phyloP scores from a whole-genome alignment of 2,888 invertebrate genomes.

The Herminia tarsipennalis region DNA sequence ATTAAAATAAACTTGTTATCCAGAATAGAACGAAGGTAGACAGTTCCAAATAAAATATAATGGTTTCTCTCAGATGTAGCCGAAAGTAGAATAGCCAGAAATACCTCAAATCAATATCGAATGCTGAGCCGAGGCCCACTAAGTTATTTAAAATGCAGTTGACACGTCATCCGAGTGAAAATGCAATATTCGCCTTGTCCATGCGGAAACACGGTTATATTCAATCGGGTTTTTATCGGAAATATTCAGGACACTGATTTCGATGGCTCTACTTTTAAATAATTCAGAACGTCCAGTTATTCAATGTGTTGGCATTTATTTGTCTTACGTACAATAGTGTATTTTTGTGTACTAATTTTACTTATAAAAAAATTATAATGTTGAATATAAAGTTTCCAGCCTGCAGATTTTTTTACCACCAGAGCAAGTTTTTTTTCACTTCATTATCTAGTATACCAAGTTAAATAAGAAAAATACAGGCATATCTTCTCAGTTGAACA shows the following conservation, averaged over 20 bases:
- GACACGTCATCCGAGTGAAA: conserved; percentile 78
- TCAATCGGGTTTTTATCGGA: conserved; percentile 60
- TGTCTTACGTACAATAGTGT: conserved; percentile 5
- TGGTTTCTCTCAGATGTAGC: conserved; percentile 19
- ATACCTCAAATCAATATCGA: conserved; percentile 72
- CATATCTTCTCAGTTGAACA: too few relatives aligned
- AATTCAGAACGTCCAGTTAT: conserved; percentile 49
- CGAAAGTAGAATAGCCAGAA: conserved; percentile 40
- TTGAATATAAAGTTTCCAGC: too few relatives aligned
- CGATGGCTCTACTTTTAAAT: conserved; percentile 45
- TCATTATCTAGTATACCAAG: too few relatives aligned
- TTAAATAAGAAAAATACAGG: too few relatives aligned
- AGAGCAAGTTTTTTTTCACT: too few relatives aligned
- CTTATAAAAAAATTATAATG: too few relatives aligned
- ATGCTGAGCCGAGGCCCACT: conserved; percentile 57
- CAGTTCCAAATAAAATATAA: conserved; percentile 16
- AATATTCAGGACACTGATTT: conserved; percentile 56
- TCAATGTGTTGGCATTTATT: conserved; percentile 34
- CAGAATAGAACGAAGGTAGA: conserved; percentile 2
- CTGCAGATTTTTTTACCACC: too few relatives aligned
- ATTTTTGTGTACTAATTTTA: not conserved
- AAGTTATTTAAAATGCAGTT: conserved; percentile 84
- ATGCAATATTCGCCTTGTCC: conserved; percentile 80
- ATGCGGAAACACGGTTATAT: conserved; percentile 74
- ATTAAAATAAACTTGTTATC: not conserved